Percentiles rank a stretch among this genome's conserved stretches.
Evolutionary conservation across 1,140 invertebrate genomes (phyloP).

Genomic region (Panonychus citri): DNA sequence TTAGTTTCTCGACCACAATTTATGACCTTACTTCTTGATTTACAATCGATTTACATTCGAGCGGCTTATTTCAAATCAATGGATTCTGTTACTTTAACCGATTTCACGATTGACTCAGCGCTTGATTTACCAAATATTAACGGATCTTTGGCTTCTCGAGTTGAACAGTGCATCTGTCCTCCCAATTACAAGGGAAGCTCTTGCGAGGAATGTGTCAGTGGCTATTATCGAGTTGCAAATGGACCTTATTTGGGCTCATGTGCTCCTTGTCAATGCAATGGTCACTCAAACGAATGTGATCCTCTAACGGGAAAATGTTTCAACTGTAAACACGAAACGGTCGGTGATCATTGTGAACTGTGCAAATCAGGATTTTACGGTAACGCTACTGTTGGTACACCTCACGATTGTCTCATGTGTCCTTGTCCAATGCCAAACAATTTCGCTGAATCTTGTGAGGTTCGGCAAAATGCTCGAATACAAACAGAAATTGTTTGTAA

Average conservation of each 20-base stretch:
- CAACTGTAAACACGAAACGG: slow-evolving; percentile 71
- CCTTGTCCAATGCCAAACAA: slow-evolving; percentile 93
- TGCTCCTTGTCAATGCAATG: slow-evolving; percentile 62
- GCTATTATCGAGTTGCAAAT: slow-evolving; percentile 41
- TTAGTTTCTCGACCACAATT: slow-evolving; percentile 58
- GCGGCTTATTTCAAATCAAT: slow-evolving; percentile 58
- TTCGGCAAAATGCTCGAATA: too few species aligned
- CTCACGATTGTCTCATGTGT: slow-evolving; percentile 79
- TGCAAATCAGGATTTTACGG: slow-evolving; percentile 81
- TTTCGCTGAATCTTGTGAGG: slow-evolving; percentile 67
- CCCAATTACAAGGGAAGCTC: slow-evolving; percentile 61
- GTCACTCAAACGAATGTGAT: slow-evolving; percentile 69
- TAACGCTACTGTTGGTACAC: slow-evolving; percentile 56
- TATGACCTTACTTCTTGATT: slow-evolving; percentile 60
- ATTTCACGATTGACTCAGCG: slow-evolving; percentile 41
- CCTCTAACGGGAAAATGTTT: slow-evolving; percentile 70
- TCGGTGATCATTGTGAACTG: slow-evolving; percentile 73
- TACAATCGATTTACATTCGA: slow-evolving; percentile 57
- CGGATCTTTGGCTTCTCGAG: slow-evolving; percentile 26
- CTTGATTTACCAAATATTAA: slow-evolving; percentile 27
- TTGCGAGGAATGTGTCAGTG: slow-evolving; percentile 76
- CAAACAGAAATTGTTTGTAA: not conserved
- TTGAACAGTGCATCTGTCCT: slow-evolving; percentile 81
- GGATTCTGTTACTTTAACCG: slow-evolving; percentile 35
- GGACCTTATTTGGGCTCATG: slow-evolving; percentile 70